phyloP scores from a whole-genome alignment of 2,113 vertebrate genomes.

The Rhineura floridana region DNA sequence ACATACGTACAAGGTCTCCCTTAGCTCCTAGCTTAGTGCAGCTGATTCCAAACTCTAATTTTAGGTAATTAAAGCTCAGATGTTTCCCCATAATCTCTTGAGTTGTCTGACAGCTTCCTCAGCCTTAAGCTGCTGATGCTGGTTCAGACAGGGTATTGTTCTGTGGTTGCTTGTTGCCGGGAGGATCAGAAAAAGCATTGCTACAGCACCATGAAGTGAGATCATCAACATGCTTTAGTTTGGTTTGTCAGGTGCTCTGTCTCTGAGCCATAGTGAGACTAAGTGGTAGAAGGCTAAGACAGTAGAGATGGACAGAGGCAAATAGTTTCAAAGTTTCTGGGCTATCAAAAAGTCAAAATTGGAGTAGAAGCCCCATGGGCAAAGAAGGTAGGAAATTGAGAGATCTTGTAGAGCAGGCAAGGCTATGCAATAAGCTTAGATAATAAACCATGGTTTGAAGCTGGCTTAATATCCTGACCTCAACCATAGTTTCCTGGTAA shows the following conservation, averaged over 20 bases:
- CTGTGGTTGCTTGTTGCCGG: neutral
- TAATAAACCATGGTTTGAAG: too few species aligned
- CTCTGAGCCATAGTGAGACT: neutral
- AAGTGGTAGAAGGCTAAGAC: neutral
- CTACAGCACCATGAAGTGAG: neutral
- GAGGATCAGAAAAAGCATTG: neutral
- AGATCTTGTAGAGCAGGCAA: neutral
- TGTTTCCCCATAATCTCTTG: slow-evolving; percentile 5
- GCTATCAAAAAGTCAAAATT: neutral
- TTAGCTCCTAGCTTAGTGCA: neutral
- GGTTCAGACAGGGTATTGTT: slow-evolving; percentile 38
- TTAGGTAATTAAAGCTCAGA: slow-evolving; percentile 4
- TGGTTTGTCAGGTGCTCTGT: neutral
- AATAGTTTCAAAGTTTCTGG: neutral
- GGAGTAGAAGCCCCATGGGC: neutral
- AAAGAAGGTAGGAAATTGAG: neutral
- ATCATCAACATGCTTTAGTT: slow-evolving; percentile 7
- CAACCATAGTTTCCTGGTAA: too few species aligned
- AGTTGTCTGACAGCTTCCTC: neutral
- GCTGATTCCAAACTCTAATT: slow-evolving; percentile 3
- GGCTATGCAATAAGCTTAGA: too few species aligned
- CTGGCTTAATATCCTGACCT: too few species aligned
- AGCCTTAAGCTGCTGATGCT: slow-evolving; percentile 2
- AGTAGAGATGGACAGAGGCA: neutral
- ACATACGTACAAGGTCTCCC: neutral